Conservation (phyloP, 2,888 invertebrate genomes). For the Pyrrhia umbra region DNA sequence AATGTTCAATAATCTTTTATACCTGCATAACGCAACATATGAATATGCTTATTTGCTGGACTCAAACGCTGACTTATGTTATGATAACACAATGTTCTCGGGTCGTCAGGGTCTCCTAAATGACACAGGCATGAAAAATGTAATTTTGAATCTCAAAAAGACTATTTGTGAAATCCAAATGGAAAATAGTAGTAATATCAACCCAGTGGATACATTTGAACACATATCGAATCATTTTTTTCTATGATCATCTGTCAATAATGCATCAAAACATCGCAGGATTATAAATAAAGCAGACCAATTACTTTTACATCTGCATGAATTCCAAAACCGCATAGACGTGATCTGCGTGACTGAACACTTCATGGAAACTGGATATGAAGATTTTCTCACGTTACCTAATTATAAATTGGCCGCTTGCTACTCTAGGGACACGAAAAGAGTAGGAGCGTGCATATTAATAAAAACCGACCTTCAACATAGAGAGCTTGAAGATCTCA, state of each 20-base stretch:
- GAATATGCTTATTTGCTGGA: constrained; percentile 8
- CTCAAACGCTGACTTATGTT: constrained; percentile 7
- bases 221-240: constrained; percentile 2
- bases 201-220: background rate
- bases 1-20: constrained; percentile 12
- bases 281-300: background rate
- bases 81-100: constrained; percentile 3
- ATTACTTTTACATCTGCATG: constrained; percentile 1
- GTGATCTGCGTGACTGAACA: constrained; percentile 4
- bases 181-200: background rate
- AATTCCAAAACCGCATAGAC: constrained; percentile 1
- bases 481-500: constrained; percentile 1
- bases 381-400: background rate
- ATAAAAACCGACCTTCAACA: constrained; percentile 1
- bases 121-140: constrained; percentile 5
- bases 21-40: constrained; percentile 6
- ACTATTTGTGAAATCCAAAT: constrained; percentile 5
- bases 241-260: constrained; percentile 4
- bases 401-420: background rate
- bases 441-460: constrained; percentile 1
- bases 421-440: background rate
- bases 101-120: constrained; percentile 1
- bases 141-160: background rate
- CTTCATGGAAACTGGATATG: constrained; percentile 1
- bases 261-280: constrained; percentile 8